Percentiles rank a stretch among this genome's conserved stretches.
phyloP scores from a whole-genome alignment of 1,140 invertebrate species.

The Zaprionus camerounensis region DNA sequence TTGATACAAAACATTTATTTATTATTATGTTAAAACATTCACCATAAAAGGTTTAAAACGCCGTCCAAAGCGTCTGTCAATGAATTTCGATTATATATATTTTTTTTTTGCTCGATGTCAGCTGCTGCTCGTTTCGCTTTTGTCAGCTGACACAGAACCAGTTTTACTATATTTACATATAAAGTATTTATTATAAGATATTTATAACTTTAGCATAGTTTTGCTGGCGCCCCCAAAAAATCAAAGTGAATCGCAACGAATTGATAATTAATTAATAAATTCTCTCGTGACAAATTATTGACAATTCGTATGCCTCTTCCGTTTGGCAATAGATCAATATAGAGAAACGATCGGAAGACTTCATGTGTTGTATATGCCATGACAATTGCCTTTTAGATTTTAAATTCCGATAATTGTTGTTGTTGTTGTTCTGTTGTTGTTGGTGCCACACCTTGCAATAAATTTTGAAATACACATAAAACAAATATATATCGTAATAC shows the following conservation, averaged over 20 bases:
- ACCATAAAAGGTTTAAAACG: conserved; percentile 5
- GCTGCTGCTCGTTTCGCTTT: not conserved
- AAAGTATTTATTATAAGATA: conserved; percentile 7
- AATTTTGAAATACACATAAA: conserved; percentile 62
- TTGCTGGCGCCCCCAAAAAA: not conserved
- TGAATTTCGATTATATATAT: not conserved
- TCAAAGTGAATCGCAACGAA: not conserved
- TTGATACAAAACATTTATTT: conserved; percentile 13
- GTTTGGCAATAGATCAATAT: conserved; percentile 31
- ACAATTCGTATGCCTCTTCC: conserved; percentile 40
- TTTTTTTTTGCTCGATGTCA: not conserved
- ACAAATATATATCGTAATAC: conserved; percentile 55
- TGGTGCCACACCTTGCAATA: conserved; percentile 69
- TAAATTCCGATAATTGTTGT: conserved; percentile 59
- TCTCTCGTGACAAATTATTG: conserved; percentile 12
- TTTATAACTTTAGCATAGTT: conserved; percentile 5
- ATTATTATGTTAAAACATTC: conserved; percentile 21
- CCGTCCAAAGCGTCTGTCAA: conserved; percentile 1
- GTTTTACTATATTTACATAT: not conserved
- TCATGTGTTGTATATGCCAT: conserved; percentile 24
- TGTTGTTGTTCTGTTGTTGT: not conserved
- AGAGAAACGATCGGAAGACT: conserved; percentile 1
- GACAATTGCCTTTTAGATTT: conserved; percentile 41
- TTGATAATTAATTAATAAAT: conserved; percentile 1
- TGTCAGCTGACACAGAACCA: conserved; percentile 1